A percentile compares a stretch with the other conserved stretches of the same genome.
Conservation (phyloP, 2,888 invertebrate genomes). For the Drosophila yooni region DNA sequence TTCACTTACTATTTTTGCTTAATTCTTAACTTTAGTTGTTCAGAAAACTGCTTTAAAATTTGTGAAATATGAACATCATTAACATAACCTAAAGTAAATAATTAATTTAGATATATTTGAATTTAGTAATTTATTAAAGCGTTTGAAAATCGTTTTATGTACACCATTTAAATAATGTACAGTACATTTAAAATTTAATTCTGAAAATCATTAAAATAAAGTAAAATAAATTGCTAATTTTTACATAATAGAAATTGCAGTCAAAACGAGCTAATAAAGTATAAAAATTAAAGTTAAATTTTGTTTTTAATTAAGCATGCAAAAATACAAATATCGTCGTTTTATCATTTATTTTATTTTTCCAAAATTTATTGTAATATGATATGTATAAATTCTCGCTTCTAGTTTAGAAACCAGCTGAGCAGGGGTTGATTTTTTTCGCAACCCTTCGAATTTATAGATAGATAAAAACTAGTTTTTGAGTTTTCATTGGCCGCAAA, state of each 20-base stretch:
- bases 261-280: neutral
- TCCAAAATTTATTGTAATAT: slow-evolving; percentile 39
- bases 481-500: slow-evolving; percentile 26
- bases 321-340: neutral
- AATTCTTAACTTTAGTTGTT: too few species aligned
- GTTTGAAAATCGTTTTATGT: neutral
- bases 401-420: slow-evolving; percentile 56
- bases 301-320: neutral
- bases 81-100: neutral
- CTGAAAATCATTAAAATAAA: neutral
- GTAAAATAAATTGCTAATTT: neutral
- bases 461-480: slow-evolving; percentile 57
- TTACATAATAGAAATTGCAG: neutral
- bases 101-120: neutral
- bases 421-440: slow-evolving; percentile 53
- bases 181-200: neutral
- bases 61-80: neutral
- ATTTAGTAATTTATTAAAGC: neutral
- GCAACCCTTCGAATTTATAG: slow-evolving; percentile 29
- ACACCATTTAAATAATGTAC: too few species aligned
- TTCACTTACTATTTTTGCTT: too few species aligned
- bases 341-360: neutral
- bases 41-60: neutral
- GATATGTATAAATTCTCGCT: slow-evolving; percentile 29
- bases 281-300: neutral